Evolutionary conservation across 2,797 vertebrate genomes (phyloP).

Genomic region (Ispidina picta): DNA sequence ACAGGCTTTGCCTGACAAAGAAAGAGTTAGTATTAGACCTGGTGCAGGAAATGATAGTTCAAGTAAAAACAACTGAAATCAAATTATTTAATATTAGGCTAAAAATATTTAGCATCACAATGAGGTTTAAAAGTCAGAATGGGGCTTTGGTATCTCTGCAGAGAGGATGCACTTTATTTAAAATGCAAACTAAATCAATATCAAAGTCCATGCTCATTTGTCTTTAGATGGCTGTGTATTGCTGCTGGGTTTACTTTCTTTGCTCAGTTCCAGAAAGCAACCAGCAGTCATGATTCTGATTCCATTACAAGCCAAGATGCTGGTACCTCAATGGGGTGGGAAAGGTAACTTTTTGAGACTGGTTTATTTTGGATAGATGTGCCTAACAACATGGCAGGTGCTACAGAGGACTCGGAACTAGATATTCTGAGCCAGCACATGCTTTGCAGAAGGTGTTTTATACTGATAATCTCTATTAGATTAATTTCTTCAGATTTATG

Average conservation of each 20-base stretch:
- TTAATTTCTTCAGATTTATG: background rate
- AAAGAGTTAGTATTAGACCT: background rate
- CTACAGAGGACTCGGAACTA: background rate
- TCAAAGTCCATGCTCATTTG: background rate
- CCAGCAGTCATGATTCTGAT: too few species aligned
- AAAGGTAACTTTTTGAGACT: background rate
- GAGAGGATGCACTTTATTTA: background rate
- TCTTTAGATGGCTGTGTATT: background rate
- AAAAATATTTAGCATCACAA: background rate
- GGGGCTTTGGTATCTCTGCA: background rate
- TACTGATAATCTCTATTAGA: background rate
- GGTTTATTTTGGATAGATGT: background rate
- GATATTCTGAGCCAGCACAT: background rate
- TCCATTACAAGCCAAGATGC: background rate
- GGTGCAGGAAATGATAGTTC: background rate
- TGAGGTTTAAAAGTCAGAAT: background rate
- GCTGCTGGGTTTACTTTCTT: background rate
- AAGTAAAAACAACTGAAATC: background rate
- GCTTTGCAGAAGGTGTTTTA: background rate
- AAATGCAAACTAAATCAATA: conserved; percentile 27
- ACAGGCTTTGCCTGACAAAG: background rate
- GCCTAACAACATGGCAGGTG: accelerated
- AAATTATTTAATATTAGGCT: background rate
- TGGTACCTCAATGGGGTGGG: background rate
- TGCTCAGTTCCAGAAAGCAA: background rate